phyloP scores from a whole-genome alignment of 2,888 invertebrate genomes.

The Sicus ferrugineus region DNA sequence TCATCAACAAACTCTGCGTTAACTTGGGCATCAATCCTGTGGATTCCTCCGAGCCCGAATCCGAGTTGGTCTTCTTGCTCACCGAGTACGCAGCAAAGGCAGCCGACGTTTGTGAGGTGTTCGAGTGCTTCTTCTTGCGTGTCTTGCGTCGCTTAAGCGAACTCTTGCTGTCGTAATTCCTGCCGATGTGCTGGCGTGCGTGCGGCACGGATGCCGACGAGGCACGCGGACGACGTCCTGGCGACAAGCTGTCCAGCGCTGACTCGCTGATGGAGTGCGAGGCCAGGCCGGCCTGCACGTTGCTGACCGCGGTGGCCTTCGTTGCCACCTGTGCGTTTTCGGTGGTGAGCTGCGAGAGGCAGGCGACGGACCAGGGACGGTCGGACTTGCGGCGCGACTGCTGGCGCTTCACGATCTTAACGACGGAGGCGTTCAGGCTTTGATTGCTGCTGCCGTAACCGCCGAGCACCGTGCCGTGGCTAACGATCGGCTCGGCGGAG shows the following conservation, averaged over 20 bases:
- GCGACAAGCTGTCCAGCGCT: slow-evolving; percentile 78
- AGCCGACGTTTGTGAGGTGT: slow-evolving; percentile 24
- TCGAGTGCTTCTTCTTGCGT: slow-evolving; percentile 59
- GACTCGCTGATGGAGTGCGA: slow-evolving; percentile 90
- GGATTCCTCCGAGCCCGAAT: slow-evolving; percentile 69
- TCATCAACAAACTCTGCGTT: slow-evolving; percentile 70
- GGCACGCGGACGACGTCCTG: slow-evolving; percentile 57
- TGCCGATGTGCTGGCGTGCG: slow-evolving; percentile 47
- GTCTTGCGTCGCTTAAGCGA: slow-evolving; percentile 62
- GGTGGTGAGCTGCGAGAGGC: slow-evolving; percentile 76
- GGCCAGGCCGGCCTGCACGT: slow-evolving; percentile 66
- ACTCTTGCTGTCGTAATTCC: slow-evolving; percentile 62
- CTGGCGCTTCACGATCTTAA: slow-evolving; percentile 69
- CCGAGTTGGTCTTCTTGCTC: slow-evolving; percentile 66
- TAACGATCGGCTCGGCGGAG: slow-evolving; percentile 68
- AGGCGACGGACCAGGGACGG: slow-evolving; percentile 90
- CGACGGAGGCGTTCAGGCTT: slow-evolving; percentile 49
- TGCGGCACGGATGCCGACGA: slow-evolving; percentile 50
- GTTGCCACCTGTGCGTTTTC: slow-evolving; percentile 60
- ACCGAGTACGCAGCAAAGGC: slow-evolving; percentile 45
- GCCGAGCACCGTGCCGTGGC: slow-evolving; percentile 40
- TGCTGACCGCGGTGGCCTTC: slow-evolving; percentile 53
- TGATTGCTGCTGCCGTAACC: slow-evolving; percentile 55
- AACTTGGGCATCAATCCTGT: slow-evolving; percentile 48
- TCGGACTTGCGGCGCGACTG: slow-evolving; percentile 63